Evolutionary conservation across 2,113 vertebrate species (phyloP), one percentile per base, ranked within the genome.

Genomic region (Leptocoma aspasia): DNA sequence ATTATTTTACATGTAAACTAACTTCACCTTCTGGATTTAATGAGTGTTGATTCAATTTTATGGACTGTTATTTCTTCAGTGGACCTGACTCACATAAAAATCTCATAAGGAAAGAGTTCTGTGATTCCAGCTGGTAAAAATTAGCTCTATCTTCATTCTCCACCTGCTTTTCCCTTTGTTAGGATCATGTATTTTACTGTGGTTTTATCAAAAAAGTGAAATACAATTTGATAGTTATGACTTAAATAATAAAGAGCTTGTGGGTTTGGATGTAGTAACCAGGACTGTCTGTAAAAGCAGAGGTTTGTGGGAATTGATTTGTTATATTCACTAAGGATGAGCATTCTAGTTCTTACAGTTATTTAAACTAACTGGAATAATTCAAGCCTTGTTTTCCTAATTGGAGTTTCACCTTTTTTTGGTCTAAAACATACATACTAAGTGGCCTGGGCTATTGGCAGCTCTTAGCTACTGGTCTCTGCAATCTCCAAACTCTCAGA

Each of bases 41-140:
- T 83, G 76, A 96, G 24, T 81, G 44, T 83, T 93, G 73, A 96
- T 95, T 94, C 77, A 93, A 84, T 96, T 97, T 96, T 85, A 95
- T 18, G 8, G 11, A 57, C 63, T 71, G 27, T 39, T 95, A 78
- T 86, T 96, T 96, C 90, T 97, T 96, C 92, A 92, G 69, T 73
- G 82, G n/a, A 42, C 50, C 44, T n/a, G n/a, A 78, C 83, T 54
- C 57, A 90, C 61, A 77, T 64, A 90, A 96, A 94, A 96, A 77
- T 68, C 80, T 65, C 15, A 4, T 70, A 85, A 95, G 77, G 59
- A 80, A 95, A 97, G 85, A 66, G 26, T 30, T 72, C 63, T 66
- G 45, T 65, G 72, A 56, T 81, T 91, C 81, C 86, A 93, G 56
- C 52, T 85, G 84, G 82, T 83, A 92, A 91, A 93, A 88, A 63